Base-by-base conservation (phyloP, 1,140 invertebrate species). In the Choristoneura fumiferana region DNA sequence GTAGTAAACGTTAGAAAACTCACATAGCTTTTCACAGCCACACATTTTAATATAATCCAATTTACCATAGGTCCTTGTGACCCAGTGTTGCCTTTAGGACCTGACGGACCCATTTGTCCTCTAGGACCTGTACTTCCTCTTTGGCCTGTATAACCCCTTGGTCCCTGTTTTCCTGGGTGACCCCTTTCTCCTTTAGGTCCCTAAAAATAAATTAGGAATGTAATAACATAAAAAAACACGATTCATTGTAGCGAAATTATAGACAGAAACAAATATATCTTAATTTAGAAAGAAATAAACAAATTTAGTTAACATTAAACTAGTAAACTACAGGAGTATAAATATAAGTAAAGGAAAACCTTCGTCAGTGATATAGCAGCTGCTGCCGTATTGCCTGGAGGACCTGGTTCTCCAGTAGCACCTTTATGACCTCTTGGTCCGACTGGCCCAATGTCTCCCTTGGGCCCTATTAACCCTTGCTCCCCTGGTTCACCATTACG, bases 371-470 rank as follows among this genome's bases (percentile, higher is more conserved):
- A 69, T 37, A 80, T 67, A 33, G 63, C 63, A 17, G 74, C 67
- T 53, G 45, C 58, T 45, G 77, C 60, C 8, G 75, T 60, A 57
- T 67, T 67, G 29, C 75, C 81, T 6, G 73, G 67, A 5, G 67
- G 61, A 0, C 81, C 76, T 1, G 71, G 70, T 62, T 60, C 58
- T 18, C 81, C 81, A 38, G 53, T 52, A 13, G 78, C 74, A 9
- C 84, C 82, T 68, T 79, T 84, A 13, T 57, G 18, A 5, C 81
- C 84, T 53, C 35, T 66, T 6, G 40, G 58, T 36, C 81, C 81
- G 8, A 57, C 17, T 2, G 60, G 36, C 3, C 81, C 81, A 1
- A 54, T 8, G 8, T 73, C 69, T 18, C 82, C 82, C 39, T 67
- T 71, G 35, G 58, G 40, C 8, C 82, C 82, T 12, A 36, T 18